A percentile compares a stretch with the other conserved stretches of the same genome.
Evolutionary conservation across 1,140 invertebrate species (phyloP).

Genomic region (Ladona fulva): DNA sequence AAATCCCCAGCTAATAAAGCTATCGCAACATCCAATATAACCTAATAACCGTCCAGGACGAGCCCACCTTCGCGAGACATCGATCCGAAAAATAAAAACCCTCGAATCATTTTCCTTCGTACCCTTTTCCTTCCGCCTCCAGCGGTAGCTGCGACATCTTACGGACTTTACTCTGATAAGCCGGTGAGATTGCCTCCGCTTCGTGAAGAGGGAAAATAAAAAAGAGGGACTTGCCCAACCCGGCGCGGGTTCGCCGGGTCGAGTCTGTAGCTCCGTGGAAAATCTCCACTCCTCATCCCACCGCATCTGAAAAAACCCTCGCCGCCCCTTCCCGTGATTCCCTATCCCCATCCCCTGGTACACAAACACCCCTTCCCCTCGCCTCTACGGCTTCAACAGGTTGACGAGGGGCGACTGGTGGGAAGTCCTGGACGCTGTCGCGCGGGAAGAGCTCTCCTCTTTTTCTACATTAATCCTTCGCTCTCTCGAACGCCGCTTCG

Average conservation of each 20-base stretch:
- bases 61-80: too few relatives aligned
- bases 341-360: not conserved
- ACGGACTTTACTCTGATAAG: not conserved
- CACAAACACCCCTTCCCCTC: not conserved
- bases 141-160: not conserved
- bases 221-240: not conserved
- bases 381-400: not conserved
- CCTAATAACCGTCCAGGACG: too few relatives aligned
- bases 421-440: not conserved
- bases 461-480: not conserved
- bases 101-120: not conserved
- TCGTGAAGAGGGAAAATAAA: too few relatives aligned
- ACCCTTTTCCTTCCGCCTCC: not conserved
- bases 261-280: not conserved
- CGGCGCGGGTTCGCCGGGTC: not conserved
- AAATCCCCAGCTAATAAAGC: too few relatives aligned
- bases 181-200: not conserved
- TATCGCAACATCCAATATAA: too few relatives aligned
- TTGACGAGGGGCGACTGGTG: not conserved
- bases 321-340: not conserved
- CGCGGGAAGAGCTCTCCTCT: not conserved
- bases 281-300: not conserved
- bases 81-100: not conserved
- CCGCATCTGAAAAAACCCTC: not conserved
- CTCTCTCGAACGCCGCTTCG: too few relatives aligned